Evolutionary conservation across 2,888 invertebrate genomes (phyloP), one percentile per base, ranked within the genome.

Genomic region (Lacanobia wlatinum): DNA sequence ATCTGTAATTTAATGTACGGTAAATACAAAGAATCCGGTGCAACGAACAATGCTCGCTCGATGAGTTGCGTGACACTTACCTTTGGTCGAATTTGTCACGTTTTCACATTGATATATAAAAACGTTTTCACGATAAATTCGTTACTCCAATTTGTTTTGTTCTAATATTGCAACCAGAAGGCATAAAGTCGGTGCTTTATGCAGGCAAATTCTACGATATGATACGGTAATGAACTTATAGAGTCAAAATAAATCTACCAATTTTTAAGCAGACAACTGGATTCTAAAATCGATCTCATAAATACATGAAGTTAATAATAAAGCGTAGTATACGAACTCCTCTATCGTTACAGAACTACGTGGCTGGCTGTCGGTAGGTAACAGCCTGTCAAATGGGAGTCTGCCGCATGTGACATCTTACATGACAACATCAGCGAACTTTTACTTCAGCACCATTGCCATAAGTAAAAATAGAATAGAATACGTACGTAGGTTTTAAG

Each of bases 51-150:
- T 82, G 76, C 76, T 80, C 75, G 70, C 67, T 78, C 78, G 80
- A 80, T 86, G 79, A 80, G 75, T 85, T 78, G 86, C 86, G 85
- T 84, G 87, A 82, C 81, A 79, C 84, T 83, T 87, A 77, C 74
- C 80, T 78, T 87, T 87, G 73, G 80, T 73, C 74, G 81, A 87
- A 85, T 84, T 76, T 85, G 84, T 85, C 84, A 84, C 81, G 80
- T 84, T 81, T 85, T 82, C 80, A 80, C 83, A n/a, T n/a, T n/a
- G n/a, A n/a, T n/a, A n/a, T n/a, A n/a, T n/a, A n/a, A n/a, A n/a
- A n/a, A 84, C 81, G 80, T 84, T 81, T 85, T 82, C 80, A 80
- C 83, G 78, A 84, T 84, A 83, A 84, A 84, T 84, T 72, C 81
- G 68, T 76, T 75, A 72, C 76, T 79, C 43, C 60, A 70, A 78